Base-by-base conservation (phyloP, 2,797 vertebrate species). In the Enteromius mattozi region DNA sequence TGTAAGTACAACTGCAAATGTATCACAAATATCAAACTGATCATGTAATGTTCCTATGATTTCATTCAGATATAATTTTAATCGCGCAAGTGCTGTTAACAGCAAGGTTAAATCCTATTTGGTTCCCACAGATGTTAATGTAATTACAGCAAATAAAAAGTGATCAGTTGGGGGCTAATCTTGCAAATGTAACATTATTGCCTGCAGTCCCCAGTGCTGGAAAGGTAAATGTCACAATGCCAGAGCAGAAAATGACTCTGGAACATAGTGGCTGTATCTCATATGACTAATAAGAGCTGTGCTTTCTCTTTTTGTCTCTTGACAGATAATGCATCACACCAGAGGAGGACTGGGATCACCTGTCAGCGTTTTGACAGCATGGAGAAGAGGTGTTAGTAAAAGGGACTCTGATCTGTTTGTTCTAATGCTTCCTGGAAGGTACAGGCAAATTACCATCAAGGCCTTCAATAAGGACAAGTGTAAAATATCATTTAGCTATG, bases 211-310 rank as follows among this genome's bases (percentile, higher is more conserved):
- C 6, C n/a, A 19, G 65, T 10, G 21, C 24, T 81, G 35, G 17
- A 61, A 72, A 49, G 27, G 40, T 72, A 63, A 8, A 35, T n/a
- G 70, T 82, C 81, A 82, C 59, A 51, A 49, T 82, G 81, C 65
- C 70, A 24, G 14, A 49, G 56, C 42, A 21, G 13, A 47, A 35
- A 74, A 33, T 56, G n/a, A 37, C 10, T 61, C 68, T 24, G 21
- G 40, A 82, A 82, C 27, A 35, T 72, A 21, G 30, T 61, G 51
- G 4, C 4, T 59, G 51, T 72, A 63, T 70, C 49, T 30, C 19
- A 2, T n/a, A 16, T 56, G 16, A 24, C 2, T 2, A 56, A 56
- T n/a, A 24, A 35, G 19, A 13, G 16, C 16, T 56, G 35, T 21
- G 37, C 45, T 27, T 54, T 69, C 59, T 47, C 42, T 66, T n/a